Conservation (phyloP, 2,113 vertebrate species). For the Osmerus mordax region DNA sequence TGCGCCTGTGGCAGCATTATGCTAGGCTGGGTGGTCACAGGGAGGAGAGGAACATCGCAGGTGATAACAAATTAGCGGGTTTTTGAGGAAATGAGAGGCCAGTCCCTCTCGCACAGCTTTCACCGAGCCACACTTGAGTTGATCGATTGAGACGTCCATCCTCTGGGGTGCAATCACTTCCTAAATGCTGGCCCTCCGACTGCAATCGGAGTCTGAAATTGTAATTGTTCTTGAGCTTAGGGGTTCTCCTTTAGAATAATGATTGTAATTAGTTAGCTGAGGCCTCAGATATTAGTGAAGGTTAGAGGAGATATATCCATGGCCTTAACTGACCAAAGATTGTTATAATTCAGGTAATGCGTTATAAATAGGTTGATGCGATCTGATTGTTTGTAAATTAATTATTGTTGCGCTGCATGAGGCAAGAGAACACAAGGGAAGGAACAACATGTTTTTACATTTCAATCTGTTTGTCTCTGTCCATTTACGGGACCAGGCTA, state of each 20-base stretch:
- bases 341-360: too few relatives aligned
- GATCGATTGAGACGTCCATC: constrained; percentile 22
- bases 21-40: constrained; percentile 33
- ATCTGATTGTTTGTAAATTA: too few relatives aligned
- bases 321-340: background rate
- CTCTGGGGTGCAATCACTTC: constrained; percentile 19
- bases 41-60: constrained; percentile 17
- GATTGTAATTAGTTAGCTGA: constrained; percentile 19
- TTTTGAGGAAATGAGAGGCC: constrained; percentile 23
- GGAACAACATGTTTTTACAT: too few relatives aligned
- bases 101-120: background rate
- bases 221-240: constrained; percentile 11
- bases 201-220: constrained; percentile 4
- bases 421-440: too few relatives aligned
- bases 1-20: constrained; percentile 35
- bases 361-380: too few relatives aligned
- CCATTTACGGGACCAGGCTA: too few relatives aligned
- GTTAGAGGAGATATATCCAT: background rate
- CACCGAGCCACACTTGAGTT: constrained; percentile 16
- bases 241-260: constrained; percentile 15
- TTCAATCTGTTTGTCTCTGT: too few relatives aligned
- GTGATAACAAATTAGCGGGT: constrained; percentile 34
- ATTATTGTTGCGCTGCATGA: too few relatives aligned
- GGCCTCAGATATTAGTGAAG: background rate
- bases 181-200: constrained; percentile 1